phyloP scores from a whole-genome alignment of 1,140 invertebrate species.

The Diplogasteroides magnus region DNA sequence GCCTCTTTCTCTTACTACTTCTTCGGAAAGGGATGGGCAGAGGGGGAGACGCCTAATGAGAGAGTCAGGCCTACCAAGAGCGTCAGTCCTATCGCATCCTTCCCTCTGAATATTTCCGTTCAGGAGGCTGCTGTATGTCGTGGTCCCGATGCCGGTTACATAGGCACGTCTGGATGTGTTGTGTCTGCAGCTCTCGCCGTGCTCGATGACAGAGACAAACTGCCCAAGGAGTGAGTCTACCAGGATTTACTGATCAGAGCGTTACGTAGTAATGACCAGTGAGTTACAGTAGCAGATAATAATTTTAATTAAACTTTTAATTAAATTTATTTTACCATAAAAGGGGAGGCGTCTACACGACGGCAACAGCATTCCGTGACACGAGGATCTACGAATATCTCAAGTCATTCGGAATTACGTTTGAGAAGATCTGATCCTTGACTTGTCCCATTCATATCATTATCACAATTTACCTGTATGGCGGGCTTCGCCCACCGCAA shows the following conservation, averaged over 20 bases:
- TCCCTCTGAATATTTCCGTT: constrained; percentile 3
- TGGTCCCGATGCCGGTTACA: constrained; percentile 72
- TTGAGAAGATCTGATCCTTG: constrained; percentile 40
- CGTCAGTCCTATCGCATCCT: constrained; percentile 36
- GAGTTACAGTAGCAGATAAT: background rate
- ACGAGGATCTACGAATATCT: constrained; percentile 51
- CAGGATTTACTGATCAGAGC: background rate
- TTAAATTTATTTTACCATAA: constrained; percentile 15
- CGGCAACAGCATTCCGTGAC: constrained; percentile 48
- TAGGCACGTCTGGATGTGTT: constrained; percentile 70
- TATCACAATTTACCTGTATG: too few species aligned
- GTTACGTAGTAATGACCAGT: constrained; percentile 3
- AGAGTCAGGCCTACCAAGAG: constrained; percentile 64
- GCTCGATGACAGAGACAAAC: constrained; percentile 70
- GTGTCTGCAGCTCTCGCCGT: constrained; percentile 70
- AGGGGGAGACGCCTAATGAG: constrained; percentile 65
- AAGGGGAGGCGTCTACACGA: constrained; percentile 51
- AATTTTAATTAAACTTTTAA: constrained; percentile 1
- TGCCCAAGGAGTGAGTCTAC: constrained; percentile 66
- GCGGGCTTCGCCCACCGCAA: too few species aligned
- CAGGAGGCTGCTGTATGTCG: constrained; percentile 63
- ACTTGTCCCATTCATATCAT: too few species aligned
- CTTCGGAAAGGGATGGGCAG: constrained; percentile 71
- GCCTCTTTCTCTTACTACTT: constrained; percentile 52
- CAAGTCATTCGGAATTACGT: constrained; percentile 49